Evolutionary conservation across 2,888 invertebrate species (phyloP).

Genomic region (Nycteola revayana): DNA sequence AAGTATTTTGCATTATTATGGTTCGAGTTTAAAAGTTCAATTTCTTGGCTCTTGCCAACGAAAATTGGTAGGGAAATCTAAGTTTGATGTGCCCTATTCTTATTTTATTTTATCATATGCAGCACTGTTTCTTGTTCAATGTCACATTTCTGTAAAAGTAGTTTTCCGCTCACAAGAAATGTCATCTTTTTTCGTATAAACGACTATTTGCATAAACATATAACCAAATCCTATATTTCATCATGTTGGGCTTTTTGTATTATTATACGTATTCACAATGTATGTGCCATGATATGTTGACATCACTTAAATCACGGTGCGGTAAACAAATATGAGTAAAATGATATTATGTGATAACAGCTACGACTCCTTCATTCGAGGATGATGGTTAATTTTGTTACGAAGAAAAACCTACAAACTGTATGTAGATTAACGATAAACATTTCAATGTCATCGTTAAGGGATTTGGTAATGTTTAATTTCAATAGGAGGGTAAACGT

Average conservation of each 20-base stretch:
- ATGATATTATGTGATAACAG: slow-evolving; percentile 17
- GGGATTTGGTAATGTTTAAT: too few relatives aligned
- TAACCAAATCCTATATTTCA: slow-evolving; percentile 19
- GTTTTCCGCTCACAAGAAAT: slow-evolving; percentile 2
- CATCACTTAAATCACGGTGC: slow-evolving; percentile 35
- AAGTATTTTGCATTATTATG: slow-evolving; percentile 39
- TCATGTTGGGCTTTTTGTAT: slow-evolving; percentile 11
- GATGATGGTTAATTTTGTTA: slow-evolving; percentile 6
- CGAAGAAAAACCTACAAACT: too few relatives aligned
- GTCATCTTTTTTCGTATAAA: slow-evolving; percentile 8
- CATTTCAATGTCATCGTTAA: too few relatives aligned
- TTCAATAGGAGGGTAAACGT: too few relatives aligned
- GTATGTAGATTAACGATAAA: too few relatives aligned
- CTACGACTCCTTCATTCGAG: slow-evolving; percentile 4
- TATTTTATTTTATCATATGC: slow-evolving; percentile 2
- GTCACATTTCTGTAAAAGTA: slow-evolving; percentile 4
- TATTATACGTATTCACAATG: slow-evolving; percentile 11
- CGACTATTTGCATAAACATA: slow-evolving; percentile 18
- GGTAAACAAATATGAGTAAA: slow-evolving; percentile 24
- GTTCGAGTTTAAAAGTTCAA: too few relatives aligned
- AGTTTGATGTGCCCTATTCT: slow-evolving; percentile 11
- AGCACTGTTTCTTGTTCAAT: slow-evolving; percentile 4
- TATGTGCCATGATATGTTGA: slow-evolving; percentile 25
- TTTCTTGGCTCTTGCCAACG: slow-evolving; percentile 28
- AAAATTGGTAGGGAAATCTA: slow-evolving; percentile 25